phyloP scores from a whole-genome alignment of 2,888 invertebrate genomes.

The Amphipoea oculea region DNA sequence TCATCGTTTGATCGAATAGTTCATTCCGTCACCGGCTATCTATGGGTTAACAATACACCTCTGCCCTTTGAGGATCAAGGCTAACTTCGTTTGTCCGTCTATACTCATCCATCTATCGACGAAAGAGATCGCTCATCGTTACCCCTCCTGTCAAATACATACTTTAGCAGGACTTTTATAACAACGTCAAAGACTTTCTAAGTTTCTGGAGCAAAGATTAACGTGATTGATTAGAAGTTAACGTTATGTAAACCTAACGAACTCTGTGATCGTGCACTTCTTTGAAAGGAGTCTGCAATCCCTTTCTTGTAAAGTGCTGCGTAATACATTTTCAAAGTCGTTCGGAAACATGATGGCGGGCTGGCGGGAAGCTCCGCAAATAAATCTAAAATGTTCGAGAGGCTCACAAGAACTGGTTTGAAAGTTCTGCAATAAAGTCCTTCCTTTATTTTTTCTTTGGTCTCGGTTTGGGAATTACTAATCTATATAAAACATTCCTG shows the following conservation, averaged over 20 bases:
- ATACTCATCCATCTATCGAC: not conserved
- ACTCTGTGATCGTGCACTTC: constrained; percentile 39
- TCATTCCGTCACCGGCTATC: constrained; percentile 36
- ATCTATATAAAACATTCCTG: constrained; percentile 14
- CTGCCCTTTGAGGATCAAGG: constrained; percentile 56
- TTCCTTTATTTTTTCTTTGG: constrained; percentile 41
- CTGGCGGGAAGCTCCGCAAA: constrained; percentile 31
- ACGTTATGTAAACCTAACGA: constrained; percentile 39
- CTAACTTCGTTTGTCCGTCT: not conserved
- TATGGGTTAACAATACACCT: constrained; percentile 43
- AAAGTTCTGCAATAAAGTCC: constrained; percentile 44
- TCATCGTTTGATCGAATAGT: constrained; percentile 41
- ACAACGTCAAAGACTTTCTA: constrained; percentile 30
- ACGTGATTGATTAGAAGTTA: constrained; percentile 63
- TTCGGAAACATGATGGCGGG: constrained; percentile 41
- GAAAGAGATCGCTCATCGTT: constrained; percentile 41
- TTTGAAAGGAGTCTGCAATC: constrained; percentile 32
- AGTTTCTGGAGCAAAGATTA: constrained; percentile 61
- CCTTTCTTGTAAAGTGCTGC: constrained; percentile 31
- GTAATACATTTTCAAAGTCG: constrained; percentile 45
- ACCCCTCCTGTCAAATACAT: constrained; percentile 27
- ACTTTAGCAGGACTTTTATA: constrained; percentile 25
- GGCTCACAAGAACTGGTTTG: constrained; percentile 43
- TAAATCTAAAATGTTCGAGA: constrained; percentile 45
- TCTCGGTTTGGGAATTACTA: constrained; percentile 12